Evolutionary conservation across 30 jellyfish, hydroid and myxozoan species (phyloP).

Genomic region (Aurelia sp.): DNA sequence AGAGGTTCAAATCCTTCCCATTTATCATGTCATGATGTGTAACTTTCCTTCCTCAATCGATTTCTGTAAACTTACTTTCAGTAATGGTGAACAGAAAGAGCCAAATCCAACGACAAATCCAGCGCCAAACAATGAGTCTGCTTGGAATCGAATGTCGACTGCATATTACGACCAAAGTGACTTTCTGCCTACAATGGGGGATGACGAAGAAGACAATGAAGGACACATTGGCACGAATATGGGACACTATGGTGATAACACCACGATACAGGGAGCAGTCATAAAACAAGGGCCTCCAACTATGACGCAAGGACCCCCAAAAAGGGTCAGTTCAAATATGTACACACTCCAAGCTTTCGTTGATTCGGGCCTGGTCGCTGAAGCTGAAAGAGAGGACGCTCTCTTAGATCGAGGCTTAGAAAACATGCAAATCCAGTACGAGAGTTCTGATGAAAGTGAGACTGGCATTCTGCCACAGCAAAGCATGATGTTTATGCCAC

Average conservation of each 20-base stretch:
- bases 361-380: not conserved
- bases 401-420: constrained; percentile 22
- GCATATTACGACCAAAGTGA: not conserved
- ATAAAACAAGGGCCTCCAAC: not conserved
- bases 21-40: no score
- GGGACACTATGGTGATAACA: not conserved
- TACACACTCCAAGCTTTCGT: constrained; percentile 1
- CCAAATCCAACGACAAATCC: no score
- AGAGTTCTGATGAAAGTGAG: constrained; percentile 16
- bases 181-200: not conserved
- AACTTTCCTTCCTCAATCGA: no score
- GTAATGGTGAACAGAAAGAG: no score
- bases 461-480: not conserved
- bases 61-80: no score
- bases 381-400: constrained; percentile 8
- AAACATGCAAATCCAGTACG: not conserved
- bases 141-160: not conserved
- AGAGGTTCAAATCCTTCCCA: no score
- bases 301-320: not conserved
- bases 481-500: no score
- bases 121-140: no score
- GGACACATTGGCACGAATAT: not conserved
- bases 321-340: not conserved
- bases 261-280: no score
- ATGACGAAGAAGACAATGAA: not conserved